Evolutionary conservation across 1,140 invertebrate species (phyloP).

Genomic region (Lanistes nyassanus): DNA sequence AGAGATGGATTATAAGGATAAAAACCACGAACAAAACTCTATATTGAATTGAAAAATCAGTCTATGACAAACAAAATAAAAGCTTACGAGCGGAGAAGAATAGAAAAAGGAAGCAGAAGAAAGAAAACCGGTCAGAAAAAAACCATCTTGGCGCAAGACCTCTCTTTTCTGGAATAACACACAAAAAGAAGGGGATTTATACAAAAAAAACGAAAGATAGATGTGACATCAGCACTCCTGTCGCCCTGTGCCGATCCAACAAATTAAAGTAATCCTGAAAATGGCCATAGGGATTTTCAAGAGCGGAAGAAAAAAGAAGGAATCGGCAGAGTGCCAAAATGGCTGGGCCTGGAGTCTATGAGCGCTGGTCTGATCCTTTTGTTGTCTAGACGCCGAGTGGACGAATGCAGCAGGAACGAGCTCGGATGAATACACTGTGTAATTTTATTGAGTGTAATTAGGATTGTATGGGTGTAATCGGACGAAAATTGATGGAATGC

Average conservation of each 20-base stretch:
- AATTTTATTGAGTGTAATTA: too few species aligned
- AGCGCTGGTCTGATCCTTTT: too few species aligned
- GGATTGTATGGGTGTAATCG: too few species aligned
- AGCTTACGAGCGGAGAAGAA: background rate
- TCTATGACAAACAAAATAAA: background rate
- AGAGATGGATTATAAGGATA: too few species aligned
- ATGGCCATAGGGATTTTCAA: slow-evolving; percentile 4
- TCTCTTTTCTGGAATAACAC: background rate
- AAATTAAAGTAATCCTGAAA: slow-evolving; percentile 12
- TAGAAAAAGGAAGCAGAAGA: background rate
- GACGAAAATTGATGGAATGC: too few species aligned
- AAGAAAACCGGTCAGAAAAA: background rate
- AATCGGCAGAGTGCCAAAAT: too few species aligned
- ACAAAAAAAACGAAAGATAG: too few species aligned
- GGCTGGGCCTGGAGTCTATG: too few species aligned
- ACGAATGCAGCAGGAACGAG: too few species aligned
- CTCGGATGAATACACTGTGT: too few species aligned
- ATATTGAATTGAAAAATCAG: background rate
- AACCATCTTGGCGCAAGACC: background rate
- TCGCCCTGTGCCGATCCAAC: background rate
- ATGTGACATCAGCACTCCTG: background rate
- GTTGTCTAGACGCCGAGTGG: too few species aligned
- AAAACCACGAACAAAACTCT: background rate
- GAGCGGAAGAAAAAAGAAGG: background rate
- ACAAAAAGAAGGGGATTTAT: background rate